Evolutionary conservation across 2,113 vertebrate species (phyloP), one percentile per base, ranked within the genome.

Genomic region (Ciconia boyciana): DNA sequence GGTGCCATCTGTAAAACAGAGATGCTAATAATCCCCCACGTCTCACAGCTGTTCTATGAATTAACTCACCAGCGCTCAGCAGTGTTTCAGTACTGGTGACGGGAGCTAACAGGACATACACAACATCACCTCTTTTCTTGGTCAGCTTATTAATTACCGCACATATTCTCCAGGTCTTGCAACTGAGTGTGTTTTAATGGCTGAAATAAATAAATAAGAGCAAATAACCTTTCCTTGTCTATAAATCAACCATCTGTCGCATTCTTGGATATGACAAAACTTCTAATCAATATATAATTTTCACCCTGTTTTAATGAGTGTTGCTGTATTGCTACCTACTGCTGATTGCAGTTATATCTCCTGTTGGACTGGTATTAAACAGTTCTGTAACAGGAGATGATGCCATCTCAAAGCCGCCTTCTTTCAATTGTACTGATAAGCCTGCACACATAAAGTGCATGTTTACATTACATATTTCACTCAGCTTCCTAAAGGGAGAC

Each of bases 31-130:
- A 83, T 39, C 55, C 85, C 66, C 62, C 68, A 66, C 72, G 0
- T 95, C 88, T 94, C 85, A 77, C 95, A 96, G 93, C 92, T 97
- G 93, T 71, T 96, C 72, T 64, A 52, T 36, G 83, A 94, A 95
- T 93, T 81, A 83, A 68, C 72, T 81, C 3, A 5, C 91, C 72
- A 87, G 57, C n/a, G 65, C 81, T 75, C 81, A 16, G 16, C 3
- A 6, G 32, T 68, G 55, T 62, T 95, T 74, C 0, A 0, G 29
- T 66, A 13, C 66, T 43, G 75, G 71, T 95, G 79, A 86, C 5
- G 2, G 71, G 49, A 89, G 31, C 68, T 77, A 95, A 90, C 41
- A 54, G 68, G 55, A 88, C 83, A 78, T 4, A 75, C 68, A 64
- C 36, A 80, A 34, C 34, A 34, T 48, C 81, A 60, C 66, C 77